A percentile compares a stretch with the other conserved stretches of the same genome.
Evolutionary conservation across 2,888 invertebrate species (phyloP).

Genomic region (Parnassius smintheus): DNA sequence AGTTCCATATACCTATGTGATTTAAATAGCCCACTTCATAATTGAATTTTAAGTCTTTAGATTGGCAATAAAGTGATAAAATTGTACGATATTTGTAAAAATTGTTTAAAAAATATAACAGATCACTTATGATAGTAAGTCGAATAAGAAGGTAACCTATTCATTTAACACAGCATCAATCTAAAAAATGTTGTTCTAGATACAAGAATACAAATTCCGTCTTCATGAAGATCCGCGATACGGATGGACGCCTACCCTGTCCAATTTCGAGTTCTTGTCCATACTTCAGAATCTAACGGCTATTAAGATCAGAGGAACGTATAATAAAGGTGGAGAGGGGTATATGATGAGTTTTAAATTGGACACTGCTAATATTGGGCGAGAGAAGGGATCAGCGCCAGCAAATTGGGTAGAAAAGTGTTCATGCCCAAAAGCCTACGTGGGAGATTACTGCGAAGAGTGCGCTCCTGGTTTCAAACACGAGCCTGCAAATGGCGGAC

Average conservation of each 20-base stretch:
- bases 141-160: background rate
- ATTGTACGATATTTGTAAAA: too few relatives aligned
- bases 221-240: slow-evolving; percentile 95
- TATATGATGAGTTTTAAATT: slow-evolving; percentile 94
- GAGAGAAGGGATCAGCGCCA: slow-evolving; percentile 83
- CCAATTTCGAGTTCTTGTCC: slow-evolving; percentile 94
- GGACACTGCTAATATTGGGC: slow-evolving; percentile 92
- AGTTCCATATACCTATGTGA: background rate
- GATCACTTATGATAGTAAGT: too few relatives aligned
- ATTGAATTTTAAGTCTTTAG: too few relatives aligned
- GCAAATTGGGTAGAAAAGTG: slow-evolving; percentile 98
- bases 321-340: slow-evolving; percentile 90
- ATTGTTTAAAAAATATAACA: too few relatives aligned
- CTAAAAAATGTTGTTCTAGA: slow-evolving; percentile 62
- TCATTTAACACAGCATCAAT: background rate
- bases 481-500: slow-evolving; percentile 94
- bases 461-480: slow-evolving; percentile 97
- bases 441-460: slow-evolving; percentile 98
- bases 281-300: slow-evolving; percentile 96
- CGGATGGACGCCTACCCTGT: slow-evolving; percentile 96
- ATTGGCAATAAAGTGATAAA: too few relatives aligned
- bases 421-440: slow-evolving; percentile 91
- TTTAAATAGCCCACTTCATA: background rate
- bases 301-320: slow-evolving; percentile 96
- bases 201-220: slow-evolving; percentile 90